Percentiles rank a stretch among this genome's conserved stretches.
Evolutionary conservation across 2,113 vertebrate genomes (phyloP).

Genomic region (Isichthys henryi): DNA sequence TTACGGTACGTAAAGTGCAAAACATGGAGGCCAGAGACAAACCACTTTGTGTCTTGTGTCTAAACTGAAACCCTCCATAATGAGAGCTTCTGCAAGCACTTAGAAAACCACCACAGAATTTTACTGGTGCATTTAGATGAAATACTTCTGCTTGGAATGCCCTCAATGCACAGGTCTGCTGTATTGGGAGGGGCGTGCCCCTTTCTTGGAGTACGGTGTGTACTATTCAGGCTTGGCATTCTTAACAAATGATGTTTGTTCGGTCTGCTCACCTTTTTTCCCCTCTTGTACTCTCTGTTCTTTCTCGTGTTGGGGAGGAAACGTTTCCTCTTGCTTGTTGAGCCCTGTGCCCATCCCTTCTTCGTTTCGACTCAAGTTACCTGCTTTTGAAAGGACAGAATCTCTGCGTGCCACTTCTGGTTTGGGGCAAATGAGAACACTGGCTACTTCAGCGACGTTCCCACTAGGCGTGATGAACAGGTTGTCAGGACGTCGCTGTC

Average conservation of each 20-base stretch:
- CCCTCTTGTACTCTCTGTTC: background rate
- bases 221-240: background rate
- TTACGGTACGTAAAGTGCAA: no score
- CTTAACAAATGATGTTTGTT: background rate
- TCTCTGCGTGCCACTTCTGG: background rate
- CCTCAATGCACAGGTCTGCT: background rate
- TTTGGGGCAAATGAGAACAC: background rate
- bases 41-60: background rate
- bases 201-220: background rate
- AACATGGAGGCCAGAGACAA: no score
- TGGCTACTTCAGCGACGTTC: background rate
- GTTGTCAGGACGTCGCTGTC: background rate
- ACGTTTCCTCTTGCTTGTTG: background rate
- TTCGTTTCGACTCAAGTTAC: background rate
- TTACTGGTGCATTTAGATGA: background rate
- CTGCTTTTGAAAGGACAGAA: background rate
- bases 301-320: background rate
- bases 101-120: background rate
- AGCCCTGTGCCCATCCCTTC: background rate
- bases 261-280: background rate
- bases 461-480: background rate
- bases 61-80: background rate
- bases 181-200: background rate
- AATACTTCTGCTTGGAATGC: background rate
- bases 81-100: background rate